phyloP scores from a whole-genome alignment of 2,888 invertebrate species.

The Ophioninae sp. region DNA sequence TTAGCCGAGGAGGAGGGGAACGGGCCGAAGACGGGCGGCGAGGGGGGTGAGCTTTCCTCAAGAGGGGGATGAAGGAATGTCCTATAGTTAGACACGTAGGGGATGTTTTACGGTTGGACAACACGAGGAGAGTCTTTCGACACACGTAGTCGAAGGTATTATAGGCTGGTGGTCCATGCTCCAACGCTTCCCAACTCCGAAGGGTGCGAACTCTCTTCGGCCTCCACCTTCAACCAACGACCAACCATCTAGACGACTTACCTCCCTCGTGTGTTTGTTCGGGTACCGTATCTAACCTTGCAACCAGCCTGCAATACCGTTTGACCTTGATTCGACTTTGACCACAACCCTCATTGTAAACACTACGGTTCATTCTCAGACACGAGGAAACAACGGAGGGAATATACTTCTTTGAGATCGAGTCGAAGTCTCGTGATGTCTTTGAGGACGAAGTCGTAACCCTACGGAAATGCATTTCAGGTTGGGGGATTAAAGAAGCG shows the following conservation, averaged over 20 bases:
- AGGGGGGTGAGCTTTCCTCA: background rate
- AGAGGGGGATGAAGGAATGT: slow-evolving; percentile 28
- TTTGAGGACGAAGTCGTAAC: too few relatives aligned
- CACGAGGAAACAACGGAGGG: background rate
- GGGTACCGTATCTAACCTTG: slow-evolving; percentile 1
- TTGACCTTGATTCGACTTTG: slow-evolving; percentile 54
- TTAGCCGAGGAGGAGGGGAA: background rate
- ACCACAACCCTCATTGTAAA: slow-evolving; percentile 35
- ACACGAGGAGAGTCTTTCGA: slow-evolving; percentile 26
- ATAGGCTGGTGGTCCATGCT: slow-evolving; percentile 48
- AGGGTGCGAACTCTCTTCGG: background rate
- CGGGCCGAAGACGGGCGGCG: background rate
- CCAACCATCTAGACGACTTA: background rate
- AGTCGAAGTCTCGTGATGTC: too few relatives aligned
- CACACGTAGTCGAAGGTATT: slow-evolving; percentile 15
- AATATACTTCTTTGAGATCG: too few relatives aligned
- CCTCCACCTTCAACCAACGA: background rate
- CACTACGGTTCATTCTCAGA: slow-evolving; percentile 59
- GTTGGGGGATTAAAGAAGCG: too few relatives aligned
- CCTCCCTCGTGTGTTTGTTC: slow-evolving; percentile 13
- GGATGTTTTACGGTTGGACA: slow-evolving; percentile 54
- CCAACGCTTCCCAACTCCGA: slow-evolving; percentile 28
- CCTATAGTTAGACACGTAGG: slow-evolving; percentile 40
- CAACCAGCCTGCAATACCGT: slow-evolving; percentile 66
- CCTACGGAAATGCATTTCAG: too few relatives aligned